Conservation (phyloP, 2,888 invertebrate genomes). For the Allacma fusca region DNA sequence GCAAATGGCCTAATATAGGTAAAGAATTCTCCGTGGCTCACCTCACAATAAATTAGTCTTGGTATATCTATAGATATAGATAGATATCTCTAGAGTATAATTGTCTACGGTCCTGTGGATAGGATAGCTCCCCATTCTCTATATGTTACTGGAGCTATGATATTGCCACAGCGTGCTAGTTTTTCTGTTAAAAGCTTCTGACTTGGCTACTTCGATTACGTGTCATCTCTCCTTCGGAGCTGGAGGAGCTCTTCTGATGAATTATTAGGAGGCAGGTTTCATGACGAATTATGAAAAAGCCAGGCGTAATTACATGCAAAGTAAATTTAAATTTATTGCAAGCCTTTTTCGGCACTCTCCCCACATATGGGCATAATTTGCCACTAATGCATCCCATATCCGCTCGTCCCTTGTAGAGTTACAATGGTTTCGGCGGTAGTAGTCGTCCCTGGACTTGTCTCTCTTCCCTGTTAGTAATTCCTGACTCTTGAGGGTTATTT, state of each 20-base stretch:
- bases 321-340: constrained; percentile 35
- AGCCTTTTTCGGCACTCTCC: constrained; percentile 25
- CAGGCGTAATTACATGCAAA: constrained; percentile 17
- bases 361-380: constrained; percentile 18
- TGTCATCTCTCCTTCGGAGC: not conserved
- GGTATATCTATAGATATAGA: too few relatives aligned
- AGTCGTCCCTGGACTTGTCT: too few relatives aligned
- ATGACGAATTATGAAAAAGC: constrained; percentile 17
- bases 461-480: too few relatives aligned
- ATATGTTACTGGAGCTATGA: constrained; percentile 10
- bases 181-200: constrained; percentile 13
- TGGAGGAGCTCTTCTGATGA: not conserved
- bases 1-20: not conserved
- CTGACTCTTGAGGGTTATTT: too few relatives aligned
- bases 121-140: not conserved
- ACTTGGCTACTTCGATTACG: constrained; percentile 8
- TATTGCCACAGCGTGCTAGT: not conserved
- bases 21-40: constrained; percentile 7
- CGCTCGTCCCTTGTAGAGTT: not conserved
- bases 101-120: not conserved
- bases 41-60: constrained; percentile 2
- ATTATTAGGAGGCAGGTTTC: not conserved
- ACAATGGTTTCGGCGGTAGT: too few relatives aligned
- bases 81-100: too few relatives aligned
- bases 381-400: constrained; percentile 21